Evolutionary conservation across 2,888 invertebrate species (phyloP), one percentile per base, ranked within the genome.

Genomic region (Cosmia pyralina): DNA sequence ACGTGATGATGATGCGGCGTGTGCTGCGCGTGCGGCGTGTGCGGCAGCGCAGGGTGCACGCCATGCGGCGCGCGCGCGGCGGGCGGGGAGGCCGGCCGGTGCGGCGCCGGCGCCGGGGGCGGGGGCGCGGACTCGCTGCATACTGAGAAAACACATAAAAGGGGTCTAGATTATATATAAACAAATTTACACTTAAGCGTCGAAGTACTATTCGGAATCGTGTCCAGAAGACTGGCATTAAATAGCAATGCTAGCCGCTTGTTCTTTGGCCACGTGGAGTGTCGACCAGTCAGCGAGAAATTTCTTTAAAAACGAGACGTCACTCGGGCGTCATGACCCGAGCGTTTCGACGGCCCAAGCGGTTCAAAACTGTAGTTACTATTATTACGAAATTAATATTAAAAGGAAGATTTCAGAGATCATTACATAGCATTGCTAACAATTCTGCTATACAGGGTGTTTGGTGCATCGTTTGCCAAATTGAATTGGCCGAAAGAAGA

Each of bases 21-120:
- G 74, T 66, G 83, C 44, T 70, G 77, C 62, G 75, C 55, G 82
- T 97, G 97, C 48, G 97, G 97, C 34, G 97, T 96, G 79, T 79
- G 93, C 58, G 75, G 79, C 57, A 77, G 97, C 62, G 97, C 44
- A 8, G 62, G 22, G 97, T 44, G 97, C 96, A 97, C 68, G 97
- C 68, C 96, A 77, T 77, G 93, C 59, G 13, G 98, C 98, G 64
- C 82, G 70, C 22, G 98, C 75, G 98, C 97, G 10, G 98, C 97
- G 64, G 98, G 97, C 44, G 97, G 97, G 62, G 97, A 97, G 22
- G 97, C 97, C 76, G 93, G 97, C 55, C 97, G 97, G 92, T 98
- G 98, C 68, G 98, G 97, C 79, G 97, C 97, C 41, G 98, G 98
- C 78, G 98, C 97, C 5, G 98, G 98, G 59, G 85, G 77, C 4